Base-by-base conservation (phyloP, 1,140 invertebrate genomes). In the Diachasma alloeum region DNA sequence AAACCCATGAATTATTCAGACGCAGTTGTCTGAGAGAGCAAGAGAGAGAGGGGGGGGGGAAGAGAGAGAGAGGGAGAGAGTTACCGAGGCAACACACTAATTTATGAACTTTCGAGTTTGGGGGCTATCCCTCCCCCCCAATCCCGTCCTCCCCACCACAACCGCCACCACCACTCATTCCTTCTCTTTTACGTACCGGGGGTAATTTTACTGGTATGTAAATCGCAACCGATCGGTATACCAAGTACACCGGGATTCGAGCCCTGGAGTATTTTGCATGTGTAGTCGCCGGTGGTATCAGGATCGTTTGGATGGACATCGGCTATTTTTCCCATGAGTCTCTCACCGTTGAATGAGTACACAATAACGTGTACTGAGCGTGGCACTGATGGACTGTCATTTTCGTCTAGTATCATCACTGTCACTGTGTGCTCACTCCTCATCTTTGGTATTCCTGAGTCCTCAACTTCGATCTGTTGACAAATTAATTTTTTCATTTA, bases 231-330 rank as follows among this genome's bases (percentile, higher is more conserved):
- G 59, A 90, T 90, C 19, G 93, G 93, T 66, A 98, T 95, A 72
- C 86, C 92, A 59, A 97, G 93, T 42, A 95, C 88, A 26, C 91
- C 91, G 71, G 91, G 89, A 83, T 92, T 90, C 24, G 87, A 85
- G 74, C 89, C 90, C 77, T 91, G 91, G 44, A 95, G 84, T 72
- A 97, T 93, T 83, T 93, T 93, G 86, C 97, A 99, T 78, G 92
- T 93, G 86, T 98, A 98, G 78, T 96, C 93, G 0, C 97, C 97
- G 53, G 93, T 93, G 13, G 93, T 92, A 86, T 99, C 97, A 4
- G 93, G 92, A 90, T 99, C 97, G 82, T 97, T 95, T 4, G 97
- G 97, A 87, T 94, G 94, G 0, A 98, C 94, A 87, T 97, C 93
- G 17, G 96, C 97, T 77, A 99, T 94, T 88, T 95, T 95, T 48